These are phyloP conservation scores for Globia sparganii DNA, from an alignment of 2,888 invertebrate genomes.

Conservation along the genomic window DNA sequence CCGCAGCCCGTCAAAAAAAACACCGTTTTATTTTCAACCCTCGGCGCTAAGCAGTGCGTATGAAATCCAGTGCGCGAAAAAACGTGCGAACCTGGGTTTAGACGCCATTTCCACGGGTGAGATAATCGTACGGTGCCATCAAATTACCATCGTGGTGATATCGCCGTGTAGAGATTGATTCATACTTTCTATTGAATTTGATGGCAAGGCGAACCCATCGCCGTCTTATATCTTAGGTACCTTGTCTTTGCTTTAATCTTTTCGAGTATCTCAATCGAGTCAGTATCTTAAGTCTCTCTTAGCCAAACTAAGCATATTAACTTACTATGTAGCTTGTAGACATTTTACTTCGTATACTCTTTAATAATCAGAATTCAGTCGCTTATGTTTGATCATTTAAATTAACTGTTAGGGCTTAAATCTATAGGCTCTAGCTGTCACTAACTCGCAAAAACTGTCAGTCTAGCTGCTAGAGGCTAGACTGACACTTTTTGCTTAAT, in stretches of 20 bases:
- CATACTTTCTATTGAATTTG: background rate
- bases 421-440: background rate
- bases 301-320: background rate
- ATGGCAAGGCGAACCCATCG: background rate
- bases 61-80: background rate
- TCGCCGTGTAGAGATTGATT: background rate
- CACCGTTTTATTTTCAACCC: background rate
- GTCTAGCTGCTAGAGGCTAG: background rate
- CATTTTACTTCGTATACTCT: no score
- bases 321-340: background rate
- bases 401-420: background rate
- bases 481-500: constrained; percentile 20
- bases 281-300: background rate
- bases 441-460: background rate
- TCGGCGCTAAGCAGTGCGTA: background rate
- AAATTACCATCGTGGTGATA: no score
- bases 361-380: background rate
- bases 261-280: background rate
- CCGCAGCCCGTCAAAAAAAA: background rate
- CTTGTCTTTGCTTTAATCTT: no score
- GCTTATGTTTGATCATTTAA: background rate
- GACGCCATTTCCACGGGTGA: background rate
- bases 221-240: background rate
- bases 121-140: background rate
- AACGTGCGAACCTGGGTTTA: background rate